Conservation (phyloP, 2,113 vertebrate genomes). For the Gasterosteus nipponicus region DNA sequence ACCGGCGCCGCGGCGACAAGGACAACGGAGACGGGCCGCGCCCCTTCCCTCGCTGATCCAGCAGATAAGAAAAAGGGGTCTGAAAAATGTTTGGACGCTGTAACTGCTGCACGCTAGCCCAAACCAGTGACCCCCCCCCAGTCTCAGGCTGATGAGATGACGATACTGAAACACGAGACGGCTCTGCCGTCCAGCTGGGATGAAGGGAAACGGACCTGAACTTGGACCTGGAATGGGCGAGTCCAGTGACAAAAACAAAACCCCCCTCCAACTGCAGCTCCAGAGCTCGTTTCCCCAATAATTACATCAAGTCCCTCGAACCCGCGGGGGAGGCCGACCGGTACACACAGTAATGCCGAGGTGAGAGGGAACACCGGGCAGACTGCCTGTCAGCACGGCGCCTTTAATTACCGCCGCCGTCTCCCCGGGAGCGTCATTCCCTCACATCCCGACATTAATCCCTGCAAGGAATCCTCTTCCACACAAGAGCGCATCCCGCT, state of each 20-base stretch:
- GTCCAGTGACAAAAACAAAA: constrained; percentile 38
- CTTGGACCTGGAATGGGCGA: too few relatives aligned
- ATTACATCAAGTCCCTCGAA: background rate
- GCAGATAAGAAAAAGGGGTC: constrained; percentile 7
- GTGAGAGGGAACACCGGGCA: constrained; percentile 50
- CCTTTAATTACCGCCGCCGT: constrained; percentile 72
- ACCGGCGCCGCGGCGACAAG: constrained; percentile 36
- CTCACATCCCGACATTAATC: constrained; percentile 72
- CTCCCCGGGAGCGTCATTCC: constrained; percentile 51
- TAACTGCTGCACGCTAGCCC: background rate
- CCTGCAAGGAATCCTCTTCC: constrained; percentile 55
- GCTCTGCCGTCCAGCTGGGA: too few relatives aligned
- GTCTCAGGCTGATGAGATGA: background rate
- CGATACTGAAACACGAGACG: background rate
- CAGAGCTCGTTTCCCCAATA: constrained; percentile 1
- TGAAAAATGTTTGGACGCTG: constrained; percentile 22
- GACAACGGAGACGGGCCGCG: constrained; percentile 37
- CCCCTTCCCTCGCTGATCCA: constrained; percentile 16
- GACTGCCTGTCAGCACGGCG: constrained; percentile 61
- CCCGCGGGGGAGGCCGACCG: constrained; percentile 24
- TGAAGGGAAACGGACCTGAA: too few relatives aligned
- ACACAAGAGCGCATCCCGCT: constrained; percentile 33
- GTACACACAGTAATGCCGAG: constrained; percentile 49
- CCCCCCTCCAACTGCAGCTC: constrained; percentile 3
- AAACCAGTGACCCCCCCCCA: background rate